Conservation (phyloP, 2,113 vertebrate genomes). For the Nothocercus nigrocapillus region DNA sequence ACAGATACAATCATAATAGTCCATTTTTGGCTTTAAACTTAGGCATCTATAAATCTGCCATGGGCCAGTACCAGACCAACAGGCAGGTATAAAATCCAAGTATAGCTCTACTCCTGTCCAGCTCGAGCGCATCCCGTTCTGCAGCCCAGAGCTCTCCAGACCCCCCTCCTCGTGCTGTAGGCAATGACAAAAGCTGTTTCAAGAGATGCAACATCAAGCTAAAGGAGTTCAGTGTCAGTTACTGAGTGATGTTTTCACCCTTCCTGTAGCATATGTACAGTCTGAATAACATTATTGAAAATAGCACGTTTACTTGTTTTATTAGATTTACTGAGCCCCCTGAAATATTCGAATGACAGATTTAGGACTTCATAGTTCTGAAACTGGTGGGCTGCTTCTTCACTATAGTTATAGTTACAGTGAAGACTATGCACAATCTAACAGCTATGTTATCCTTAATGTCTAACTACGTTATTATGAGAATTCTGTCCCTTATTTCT, state of each 20-base stretch:
- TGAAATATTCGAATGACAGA: background rate
- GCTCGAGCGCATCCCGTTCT: rapidly evolving
- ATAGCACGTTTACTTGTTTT: background rate
- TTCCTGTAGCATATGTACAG: background rate
- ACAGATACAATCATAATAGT: background rate
- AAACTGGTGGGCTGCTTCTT: background rate
- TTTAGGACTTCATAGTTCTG: background rate
- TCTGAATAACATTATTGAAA: background rate
- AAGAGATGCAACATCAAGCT: background rate
- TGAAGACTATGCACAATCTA: background rate
- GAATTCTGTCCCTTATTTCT: background rate
- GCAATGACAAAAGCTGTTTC: background rate
- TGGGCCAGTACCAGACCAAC: background rate
- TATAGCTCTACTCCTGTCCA: background rate
- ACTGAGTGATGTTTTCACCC: background rate
- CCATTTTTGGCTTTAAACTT: background rate
- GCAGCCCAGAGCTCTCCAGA: background rate
- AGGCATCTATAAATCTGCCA: background rate
- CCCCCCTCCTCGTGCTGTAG: background rate
- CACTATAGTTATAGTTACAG: background rate
- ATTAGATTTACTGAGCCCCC: background rate
- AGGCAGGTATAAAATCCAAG: background rate
- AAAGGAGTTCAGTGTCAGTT: background rate
- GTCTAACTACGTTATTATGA: background rate
- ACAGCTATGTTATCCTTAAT: background rate